Percentiles rank a stretch among this genome's conserved stretches.
phyloP scores from a whole-genome alignment of 2,797 vertebrate genomes.

The Rhabdomys pumilio region DNA sequence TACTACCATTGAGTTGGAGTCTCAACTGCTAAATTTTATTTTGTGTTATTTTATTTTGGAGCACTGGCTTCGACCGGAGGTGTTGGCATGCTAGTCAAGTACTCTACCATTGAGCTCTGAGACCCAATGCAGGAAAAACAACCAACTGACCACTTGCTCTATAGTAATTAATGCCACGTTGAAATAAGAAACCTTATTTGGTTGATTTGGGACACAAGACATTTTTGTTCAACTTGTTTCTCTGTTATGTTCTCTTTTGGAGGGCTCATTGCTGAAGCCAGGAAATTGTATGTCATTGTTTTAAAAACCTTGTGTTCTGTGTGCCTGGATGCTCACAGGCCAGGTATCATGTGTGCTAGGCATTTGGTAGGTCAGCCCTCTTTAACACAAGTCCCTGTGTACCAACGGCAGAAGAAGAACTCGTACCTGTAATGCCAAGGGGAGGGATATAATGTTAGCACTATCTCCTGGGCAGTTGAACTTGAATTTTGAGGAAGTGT shows the following conservation, averaged over 20 bases:
- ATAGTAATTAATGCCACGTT: constrained; percentile 89
- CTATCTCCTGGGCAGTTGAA: not conserved
- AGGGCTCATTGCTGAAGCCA: constrained; percentile 57
- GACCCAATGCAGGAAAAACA: constrained; percentile 94
- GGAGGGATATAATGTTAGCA: not conserved
- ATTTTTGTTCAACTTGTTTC: constrained; percentile 73
- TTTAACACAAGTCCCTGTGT: constrained; percentile 15
- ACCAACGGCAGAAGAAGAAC: not conserved
- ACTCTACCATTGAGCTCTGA: not conserved
- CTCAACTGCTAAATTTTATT: not conserved
- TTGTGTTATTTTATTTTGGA: not conserved
- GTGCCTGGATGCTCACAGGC: constrained; percentile 42
- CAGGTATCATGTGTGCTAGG: constrained; percentile 43
- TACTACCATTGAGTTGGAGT: not conserved
- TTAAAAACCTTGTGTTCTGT: constrained; percentile 46
- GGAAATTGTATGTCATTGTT: constrained; percentile 49
- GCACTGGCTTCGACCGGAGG: not conserved
- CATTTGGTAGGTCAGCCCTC: constrained; percentile 1
- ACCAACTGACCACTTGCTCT: constrained; percentile 92
- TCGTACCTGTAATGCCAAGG: not conserved
- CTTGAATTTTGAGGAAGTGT: not conserved
- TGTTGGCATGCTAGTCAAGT: not conserved
- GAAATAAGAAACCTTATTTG: constrained; percentile 47
- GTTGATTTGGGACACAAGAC: not conserved
- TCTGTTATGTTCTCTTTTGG: constrained; percentile 60